Base-by-base conservation (phyloP, 2,113 vertebrate species). In the Tautogolabrus adspersus region DNA sequence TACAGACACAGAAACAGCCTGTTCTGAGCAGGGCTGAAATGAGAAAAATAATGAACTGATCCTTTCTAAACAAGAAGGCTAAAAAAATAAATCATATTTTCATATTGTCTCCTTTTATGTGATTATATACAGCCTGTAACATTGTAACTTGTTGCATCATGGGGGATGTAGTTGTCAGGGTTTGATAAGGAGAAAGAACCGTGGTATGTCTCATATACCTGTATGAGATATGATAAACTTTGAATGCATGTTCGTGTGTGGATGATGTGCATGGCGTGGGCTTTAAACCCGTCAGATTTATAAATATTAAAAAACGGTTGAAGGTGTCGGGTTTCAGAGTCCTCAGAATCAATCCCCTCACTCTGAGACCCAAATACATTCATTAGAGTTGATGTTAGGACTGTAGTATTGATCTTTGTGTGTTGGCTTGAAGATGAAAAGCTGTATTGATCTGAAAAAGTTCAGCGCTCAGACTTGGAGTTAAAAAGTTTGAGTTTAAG, bases 291-390 rank as follows among this genome's bases (percentile, higher is more conserved):
- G 6, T 46, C 10, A 16, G 13, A 16, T 47, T 47, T 18, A 16
- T 49, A 18, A 49, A 49, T 18, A 49, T 49, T 49, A 12, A 19
- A 18, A 3, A 34, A 34, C 4, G 26, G 26, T 26, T 26, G 26
- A 26, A 26, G 26, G 26, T 26, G 26, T 26, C 26, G 26, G 26
- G 26, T 47, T 16, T 6, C 13, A 47, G 47, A 52, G n/a, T 52
- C 49, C 49, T 52, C 49, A 19, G 19, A 52, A 52, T 52, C 49
- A 52, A 52, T 52, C 60, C 59, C 40, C 59, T 81, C 52, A 10
- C 59, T 67, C 42, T 66, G 61, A 59, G 22, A 64, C 60, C 70
- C 21, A 52, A 58, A 77, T 80, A 38, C 59, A 71, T 82, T 80
- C 55, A 84, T 82, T 79, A 69, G 47, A 19, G 62, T 44, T 64